A percentile compares a stretch with the other conserved stretches of the same genome.
Evolutionary conservation across 2,888 invertebrate genomes (phyloP).

Genomic region (Chrysodeixis includens): DNA sequence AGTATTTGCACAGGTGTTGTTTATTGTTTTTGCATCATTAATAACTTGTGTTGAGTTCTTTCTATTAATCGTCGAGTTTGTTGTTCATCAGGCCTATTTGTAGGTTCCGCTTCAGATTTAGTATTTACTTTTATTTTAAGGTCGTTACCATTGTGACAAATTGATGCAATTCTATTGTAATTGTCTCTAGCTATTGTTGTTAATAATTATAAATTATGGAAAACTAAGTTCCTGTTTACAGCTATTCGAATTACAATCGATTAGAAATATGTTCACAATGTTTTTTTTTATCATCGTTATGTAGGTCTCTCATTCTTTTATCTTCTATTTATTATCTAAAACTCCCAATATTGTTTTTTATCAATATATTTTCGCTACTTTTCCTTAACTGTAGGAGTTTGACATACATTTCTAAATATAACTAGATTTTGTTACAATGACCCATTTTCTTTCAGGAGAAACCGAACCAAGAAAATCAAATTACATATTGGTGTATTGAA

Average conservation of each 20-base stretch:
- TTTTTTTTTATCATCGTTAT: too few relatives aligned
- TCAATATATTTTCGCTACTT: neutral
- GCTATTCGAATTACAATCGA: too few relatives aligned
- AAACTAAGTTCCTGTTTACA: too few relatives aligned
- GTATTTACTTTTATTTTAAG: neutral
- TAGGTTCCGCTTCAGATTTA: constrained; percentile 10
- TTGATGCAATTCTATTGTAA: neutral
- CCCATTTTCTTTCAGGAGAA: neutral
- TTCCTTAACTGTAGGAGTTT: neutral
- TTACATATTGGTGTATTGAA: constrained; percentile 43
- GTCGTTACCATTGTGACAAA: neutral
- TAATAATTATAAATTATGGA: too few relatives aligned
- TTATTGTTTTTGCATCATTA: constrained; percentile 22
- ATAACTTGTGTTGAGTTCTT: constrained; percentile 28
- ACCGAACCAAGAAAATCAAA: constrained; percentile 45
- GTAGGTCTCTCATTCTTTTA: too few relatives aligned
- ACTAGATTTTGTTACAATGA: neutral
- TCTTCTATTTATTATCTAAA: too few relatives aligned
- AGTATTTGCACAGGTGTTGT: constrained; percentile 35
- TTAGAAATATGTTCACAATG: too few relatives aligned
- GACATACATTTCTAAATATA: neutral
- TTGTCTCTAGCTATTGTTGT: neutral
- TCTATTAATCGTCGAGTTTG: constrained; percentile 22
- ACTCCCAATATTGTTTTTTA: too few relatives aligned
- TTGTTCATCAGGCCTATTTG: constrained; percentile 23